Evolutionary conservation across 2,113 vertebrate species (phyloP).

Genomic region (Archocentrus centrarchus): DNA sequence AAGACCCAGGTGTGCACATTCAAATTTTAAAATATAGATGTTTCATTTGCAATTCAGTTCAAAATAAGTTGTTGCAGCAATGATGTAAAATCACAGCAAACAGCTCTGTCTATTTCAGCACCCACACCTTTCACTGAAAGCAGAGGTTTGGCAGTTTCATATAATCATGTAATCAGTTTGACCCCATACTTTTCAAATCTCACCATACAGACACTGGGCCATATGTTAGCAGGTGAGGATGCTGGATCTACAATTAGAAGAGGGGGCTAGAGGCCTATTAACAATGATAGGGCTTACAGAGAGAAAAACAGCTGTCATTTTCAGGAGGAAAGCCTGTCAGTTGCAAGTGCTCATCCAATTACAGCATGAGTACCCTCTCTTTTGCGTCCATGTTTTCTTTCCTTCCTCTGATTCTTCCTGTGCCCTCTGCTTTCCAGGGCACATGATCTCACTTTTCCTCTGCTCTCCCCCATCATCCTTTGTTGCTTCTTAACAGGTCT

Average conservation of each 20-base stretch:
- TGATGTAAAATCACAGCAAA: neutral
- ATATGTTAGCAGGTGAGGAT: constrained; percentile 27
- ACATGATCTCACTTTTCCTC: constrained; percentile 39
- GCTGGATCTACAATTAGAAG: constrained; percentile 29
- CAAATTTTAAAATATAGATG: constrained; percentile 25
- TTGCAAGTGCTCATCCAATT: constrained; percentile 72
- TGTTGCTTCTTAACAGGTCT: constrained; percentile 22
- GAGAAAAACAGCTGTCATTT: constrained; percentile 63
- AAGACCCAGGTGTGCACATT: constrained; percentile 24
- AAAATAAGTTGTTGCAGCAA: neutral
- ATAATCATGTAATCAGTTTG: constrained; percentile 31
- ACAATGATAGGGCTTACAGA: constrained; percentile 44
- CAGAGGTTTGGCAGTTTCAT: constrained; percentile 13
- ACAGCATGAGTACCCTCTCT: constrained; percentile 47
- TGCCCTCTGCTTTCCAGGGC: constrained; percentile 32
- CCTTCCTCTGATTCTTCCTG: constrained; percentile 30
- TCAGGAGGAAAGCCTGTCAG: constrained; percentile 57
- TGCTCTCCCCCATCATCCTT: constrained; percentile 23
- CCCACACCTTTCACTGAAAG: neutral
- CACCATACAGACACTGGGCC: constrained; percentile 10
- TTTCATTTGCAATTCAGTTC: neutral
- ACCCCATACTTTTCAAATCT: constrained; percentile 2
- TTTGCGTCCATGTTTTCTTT: neutral
- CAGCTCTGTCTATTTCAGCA: neutral
- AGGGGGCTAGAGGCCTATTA: constrained; percentile 44